Conservation (phyloP, 92 coral and sea anemone species). For the Metridium senile region DNA sequence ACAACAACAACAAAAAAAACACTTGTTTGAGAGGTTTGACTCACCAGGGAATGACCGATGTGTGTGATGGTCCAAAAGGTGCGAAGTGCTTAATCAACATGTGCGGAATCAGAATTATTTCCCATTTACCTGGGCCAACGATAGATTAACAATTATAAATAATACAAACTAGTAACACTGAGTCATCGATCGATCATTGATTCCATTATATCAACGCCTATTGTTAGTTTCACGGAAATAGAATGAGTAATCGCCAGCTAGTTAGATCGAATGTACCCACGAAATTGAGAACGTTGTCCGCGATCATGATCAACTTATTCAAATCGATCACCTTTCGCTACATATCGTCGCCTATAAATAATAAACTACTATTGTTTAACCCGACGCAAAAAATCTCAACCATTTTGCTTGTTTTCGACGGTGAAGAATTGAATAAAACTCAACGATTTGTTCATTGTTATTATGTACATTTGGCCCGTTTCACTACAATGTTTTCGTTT, state of each 20-base stretch:
- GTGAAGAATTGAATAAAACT: background rate
- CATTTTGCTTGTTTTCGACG: background rate
- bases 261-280: background rate
- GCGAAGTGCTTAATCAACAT: constrained; percentile 4
- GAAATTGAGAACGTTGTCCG: background rate
- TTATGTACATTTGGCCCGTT: background rate
- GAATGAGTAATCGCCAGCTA: background rate
- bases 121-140: background rate
- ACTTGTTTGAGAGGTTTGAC: background rate
- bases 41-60: background rate
- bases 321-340: constrained; percentile 18
- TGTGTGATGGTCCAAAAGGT: background rate
- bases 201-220: background rate
- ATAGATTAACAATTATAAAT: background rate
- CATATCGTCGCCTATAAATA: constrained; percentile 17
- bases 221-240: background rate
- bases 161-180: background rate
- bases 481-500: background rate
- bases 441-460: background rate
- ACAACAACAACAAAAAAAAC: background rate
- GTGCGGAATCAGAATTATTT: background rate
- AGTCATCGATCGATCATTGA: background rate
- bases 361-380: constrained; percentile 5
- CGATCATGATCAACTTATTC: constrained; percentile 1
- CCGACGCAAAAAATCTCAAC: background rate